These are phyloP conservation scores for Athetis lepigone DNA, from an alignment of 2,888 invertebrate genomes.

Conservation along the genomic window DNA sequence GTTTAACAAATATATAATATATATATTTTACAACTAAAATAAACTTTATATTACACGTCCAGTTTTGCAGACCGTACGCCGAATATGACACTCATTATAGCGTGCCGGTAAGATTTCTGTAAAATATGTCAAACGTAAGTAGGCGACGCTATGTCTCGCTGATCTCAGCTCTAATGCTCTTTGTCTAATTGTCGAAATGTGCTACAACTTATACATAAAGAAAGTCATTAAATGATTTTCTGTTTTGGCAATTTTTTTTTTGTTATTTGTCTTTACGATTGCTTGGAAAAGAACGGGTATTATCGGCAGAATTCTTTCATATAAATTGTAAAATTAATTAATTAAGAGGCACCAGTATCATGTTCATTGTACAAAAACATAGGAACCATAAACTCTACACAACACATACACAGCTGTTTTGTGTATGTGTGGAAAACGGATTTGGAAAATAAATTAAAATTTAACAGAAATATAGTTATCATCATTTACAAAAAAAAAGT, in stretches of 20 bases:
- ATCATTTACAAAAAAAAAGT: too few relatives aligned
- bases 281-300: too few relatives aligned
- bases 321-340: too few relatives aligned
- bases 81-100: constrained; percentile 90
- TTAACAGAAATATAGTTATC: too few relatives aligned
- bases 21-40: too few relatives aligned
- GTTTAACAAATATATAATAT: too few relatives aligned
- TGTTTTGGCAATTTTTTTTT: too few relatives aligned
- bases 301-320: too few relatives aligned
- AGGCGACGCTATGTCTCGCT: constrained; percentile 66
- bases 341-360: fast-evolving
- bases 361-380: not conserved
- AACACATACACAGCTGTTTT: too few relatives aligned
- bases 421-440: too few relatives aligned
- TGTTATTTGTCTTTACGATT: too few relatives aligned
- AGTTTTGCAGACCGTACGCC: constrained; percentile 73
- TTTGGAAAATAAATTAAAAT: too few relatives aligned
- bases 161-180: constrained; percentile 63
- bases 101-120: constrained; percentile 86
- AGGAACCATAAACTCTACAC: not conserved
- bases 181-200: constrained; percentile 61
- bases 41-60: not conserved
- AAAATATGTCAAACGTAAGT: constrained; percentile 90
- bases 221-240: not conserved
- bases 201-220: constrained; percentile 16